Evolutionary conservation across 2,113 vertebrate genomes (phyloP).

Genomic region (Bucco capensis): DNA sequence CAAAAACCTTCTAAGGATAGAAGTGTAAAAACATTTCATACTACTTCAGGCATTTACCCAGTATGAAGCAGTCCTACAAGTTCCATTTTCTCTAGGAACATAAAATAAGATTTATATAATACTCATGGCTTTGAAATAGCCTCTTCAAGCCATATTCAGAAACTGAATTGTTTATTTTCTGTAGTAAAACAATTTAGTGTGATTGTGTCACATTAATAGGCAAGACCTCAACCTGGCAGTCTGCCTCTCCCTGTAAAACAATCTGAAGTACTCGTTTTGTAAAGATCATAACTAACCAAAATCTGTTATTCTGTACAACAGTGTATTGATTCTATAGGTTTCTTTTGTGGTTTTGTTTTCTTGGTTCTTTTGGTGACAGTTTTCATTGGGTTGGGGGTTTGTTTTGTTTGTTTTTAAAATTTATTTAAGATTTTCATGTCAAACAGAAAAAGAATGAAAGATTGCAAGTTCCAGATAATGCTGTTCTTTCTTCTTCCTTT

Average conservation of each 20-base stretch:
- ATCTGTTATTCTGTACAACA: not conserved
- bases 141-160: not conserved
- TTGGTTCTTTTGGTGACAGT: rapidly evolving
- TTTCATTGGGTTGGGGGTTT: not conserved
- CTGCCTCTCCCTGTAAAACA: too few species aligned
- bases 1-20: not conserved
- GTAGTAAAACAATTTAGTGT: not conserved
- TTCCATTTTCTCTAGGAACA: not conserved
- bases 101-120: not conserved
- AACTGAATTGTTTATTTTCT: not conserved
- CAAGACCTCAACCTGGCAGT: too few species aligned
- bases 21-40: not conserved
- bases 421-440: not conserved
- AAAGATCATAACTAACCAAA: not conserved
- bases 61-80: not conserved
- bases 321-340: not conserved
- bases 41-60: not conserved
- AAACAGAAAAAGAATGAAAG: not conserved
- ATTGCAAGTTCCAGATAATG: not conserved
- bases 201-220: too few species aligned
- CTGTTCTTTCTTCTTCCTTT: not conserved
- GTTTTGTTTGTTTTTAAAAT: not conserved
- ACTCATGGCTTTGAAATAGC: not conserved
- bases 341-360: not conserved
- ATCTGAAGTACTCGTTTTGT: not conserved